Evolutionary conservation across 2,888 invertebrate genomes (phyloP).

Genomic region (Drosophila cyrtoloma): DNA sequence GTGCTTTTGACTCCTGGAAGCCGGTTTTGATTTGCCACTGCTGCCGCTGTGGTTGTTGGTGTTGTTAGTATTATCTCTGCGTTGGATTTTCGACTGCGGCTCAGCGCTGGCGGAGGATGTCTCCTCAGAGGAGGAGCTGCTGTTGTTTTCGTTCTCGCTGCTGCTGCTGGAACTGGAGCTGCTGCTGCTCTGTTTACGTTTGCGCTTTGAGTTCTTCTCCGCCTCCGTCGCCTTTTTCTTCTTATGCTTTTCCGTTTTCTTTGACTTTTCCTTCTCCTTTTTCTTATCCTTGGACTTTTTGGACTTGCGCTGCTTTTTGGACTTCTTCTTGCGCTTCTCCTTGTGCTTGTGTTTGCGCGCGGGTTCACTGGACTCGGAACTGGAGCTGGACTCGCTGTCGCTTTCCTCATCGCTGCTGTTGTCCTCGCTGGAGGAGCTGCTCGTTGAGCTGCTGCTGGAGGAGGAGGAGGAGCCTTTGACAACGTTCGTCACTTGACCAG

Average conservation of each 20-base stretch:
- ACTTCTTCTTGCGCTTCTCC: conserved; percentile 50
- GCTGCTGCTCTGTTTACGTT: conserved; percentile 61
- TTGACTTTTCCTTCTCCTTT: conserved; percentile 38
- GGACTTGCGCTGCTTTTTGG: conserved; percentile 49
- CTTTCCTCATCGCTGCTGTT: conserved; percentile 57
- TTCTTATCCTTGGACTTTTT: conserved; percentile 51
- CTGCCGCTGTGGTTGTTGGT: conserved; percentile 31
- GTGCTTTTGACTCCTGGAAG: conserved; percentile 20
- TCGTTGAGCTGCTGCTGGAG: conserved; percentile 49
- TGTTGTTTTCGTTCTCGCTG: conserved; percentile 32
- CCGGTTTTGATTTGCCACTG: conserved; percentile 31
- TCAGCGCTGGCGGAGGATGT: conserved; percentile 43
- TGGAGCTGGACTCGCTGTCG: conserved; percentile 64
- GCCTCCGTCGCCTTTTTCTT: conserved; percentile 48
- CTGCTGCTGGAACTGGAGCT: conserved; percentile 47
- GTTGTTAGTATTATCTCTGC: conserved; percentile 29
- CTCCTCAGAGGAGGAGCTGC: conserved; percentile 38
- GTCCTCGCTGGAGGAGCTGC: conserved; percentile 30
- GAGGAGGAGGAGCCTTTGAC: conserved; percentile 38
- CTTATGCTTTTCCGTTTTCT: conserved; percentile 37
- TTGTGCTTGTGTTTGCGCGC: conserved; percentile 62
- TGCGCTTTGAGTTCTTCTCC: conserved; percentile 56
- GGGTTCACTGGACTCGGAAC: conserved; percentile 51
- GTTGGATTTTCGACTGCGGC: conserved; percentile 44
- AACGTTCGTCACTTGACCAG: conserved; percentile 45